Base-by-base conservation (phyloP, 2,888 invertebrate genomes). In the Odiellus spinosus region DNA sequence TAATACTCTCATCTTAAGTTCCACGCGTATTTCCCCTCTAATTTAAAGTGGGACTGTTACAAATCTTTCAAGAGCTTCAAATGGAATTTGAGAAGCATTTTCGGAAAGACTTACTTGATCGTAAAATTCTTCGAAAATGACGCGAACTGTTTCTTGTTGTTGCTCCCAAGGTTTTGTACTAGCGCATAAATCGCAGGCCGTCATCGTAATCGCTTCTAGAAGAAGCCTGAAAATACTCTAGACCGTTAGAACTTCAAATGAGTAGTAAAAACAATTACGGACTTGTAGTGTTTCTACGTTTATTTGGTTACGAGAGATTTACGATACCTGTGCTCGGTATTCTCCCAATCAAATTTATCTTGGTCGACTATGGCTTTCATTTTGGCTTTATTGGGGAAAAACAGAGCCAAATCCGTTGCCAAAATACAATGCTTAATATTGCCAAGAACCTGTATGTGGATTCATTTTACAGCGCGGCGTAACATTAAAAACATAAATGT, bases 91-190 rank as follows among this genome's bases (percentile, higher is more conserved):
- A n/a, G n/a, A n/a, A n/a, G n/a, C n/a, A n/a, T n/a, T n/a, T n/a
- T n/a, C n/a, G 26, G 8, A 26, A 26, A 4, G 26, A 26, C 61
- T 58, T 59, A 73, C 73, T 56, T 82, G 82, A 52, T 79, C 77
- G 59, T 82, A 83, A 61, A 83, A 83, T 63, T 83, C 82, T 59
- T 82, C 78, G 60, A 81, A 82, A 46, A 86, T 85, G 6, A 83
- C 79, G 60, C 75, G 75, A 1, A 84, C 84, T 0, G 84, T 82
- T 60, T 81, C 75, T 17, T 77, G 75, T 65, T 86, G 85, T 2
- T 82, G 71, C 19, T 78, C 73, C 84, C 85, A 86, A 1, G 84
- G 83, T 62, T 86, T 86, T 1, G 83, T 78, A 55, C 81, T 80
- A 1, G 85, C 83, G 46, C 83, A 82, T 15, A 86, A 67, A 63